Evolutionary conservation across 2,113 vertebrate genomes (phyloP).

Genomic region (Shinisaurus crocodilurus): DNA sequence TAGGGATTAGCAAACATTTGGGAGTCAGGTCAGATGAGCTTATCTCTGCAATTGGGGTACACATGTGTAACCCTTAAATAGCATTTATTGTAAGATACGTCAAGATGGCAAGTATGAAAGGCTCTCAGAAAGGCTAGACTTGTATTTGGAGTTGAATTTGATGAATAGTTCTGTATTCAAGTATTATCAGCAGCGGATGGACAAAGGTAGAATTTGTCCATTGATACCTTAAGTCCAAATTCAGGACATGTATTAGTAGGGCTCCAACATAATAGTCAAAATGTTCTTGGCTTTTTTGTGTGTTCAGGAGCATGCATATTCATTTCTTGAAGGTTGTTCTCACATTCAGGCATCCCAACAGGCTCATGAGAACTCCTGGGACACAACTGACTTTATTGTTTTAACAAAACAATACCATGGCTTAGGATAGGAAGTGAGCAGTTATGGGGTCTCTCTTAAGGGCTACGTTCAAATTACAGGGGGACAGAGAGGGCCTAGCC

Average conservation of each 20-base stretch:
- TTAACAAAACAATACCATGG: neutral
- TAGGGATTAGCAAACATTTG: neutral
- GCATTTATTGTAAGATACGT: neutral
- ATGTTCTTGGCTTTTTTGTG: neutral
- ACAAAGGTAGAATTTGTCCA: neutral
- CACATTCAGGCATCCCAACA: no score
- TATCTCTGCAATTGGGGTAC: neutral
- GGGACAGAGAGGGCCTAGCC: neutral
- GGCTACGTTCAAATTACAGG: neutral
- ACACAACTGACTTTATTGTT: neutral
- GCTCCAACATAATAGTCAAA: neutral
- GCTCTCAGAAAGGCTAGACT: neutral
- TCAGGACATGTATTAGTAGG: neutral
- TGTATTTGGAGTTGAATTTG: neutral
- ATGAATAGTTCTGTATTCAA: neutral
- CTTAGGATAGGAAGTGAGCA: neutral
- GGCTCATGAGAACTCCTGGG: neutral
- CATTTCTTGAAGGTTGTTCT: neutral
- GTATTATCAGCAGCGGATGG: neutral
- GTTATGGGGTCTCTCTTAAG: neutral
- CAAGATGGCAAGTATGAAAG: neutral
- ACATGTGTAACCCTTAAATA: neutral
- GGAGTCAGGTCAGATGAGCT: neutral
- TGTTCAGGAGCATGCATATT: neutral
- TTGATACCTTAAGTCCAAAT: neutral